Evolutionary conservation across 2,113 vertebrate species (phyloP).

Genomic region (Tyto alba): DNA sequence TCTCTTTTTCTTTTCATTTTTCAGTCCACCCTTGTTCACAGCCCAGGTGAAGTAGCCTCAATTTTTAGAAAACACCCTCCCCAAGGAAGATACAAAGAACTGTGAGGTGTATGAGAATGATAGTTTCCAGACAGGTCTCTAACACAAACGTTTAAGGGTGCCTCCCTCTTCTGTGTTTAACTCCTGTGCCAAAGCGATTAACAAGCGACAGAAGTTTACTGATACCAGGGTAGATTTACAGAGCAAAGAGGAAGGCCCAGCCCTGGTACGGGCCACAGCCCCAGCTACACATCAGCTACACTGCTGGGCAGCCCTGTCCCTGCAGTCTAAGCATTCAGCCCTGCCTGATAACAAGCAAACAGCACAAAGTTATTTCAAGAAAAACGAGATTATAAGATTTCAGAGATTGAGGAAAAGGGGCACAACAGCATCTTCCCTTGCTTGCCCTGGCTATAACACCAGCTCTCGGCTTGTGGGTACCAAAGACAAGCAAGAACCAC

Average conservation of each 20-base stretch:
- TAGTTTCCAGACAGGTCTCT: slow-evolving; percentile 15
- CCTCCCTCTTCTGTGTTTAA: background rate
- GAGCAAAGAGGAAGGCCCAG: background rate
- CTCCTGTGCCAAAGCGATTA: background rate
- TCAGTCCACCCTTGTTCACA: background rate
- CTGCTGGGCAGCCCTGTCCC: background rate
- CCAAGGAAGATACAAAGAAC: background rate
- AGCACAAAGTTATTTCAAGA: background rate
- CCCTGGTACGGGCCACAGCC: background rate
- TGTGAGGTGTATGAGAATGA: background rate
- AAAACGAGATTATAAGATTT: background rate
- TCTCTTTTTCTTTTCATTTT: background rate
- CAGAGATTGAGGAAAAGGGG: background rate
- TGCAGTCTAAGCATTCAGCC: background rate
- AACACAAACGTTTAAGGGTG: background rate
- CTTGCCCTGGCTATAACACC: background rate
- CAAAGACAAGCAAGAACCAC: background rate
- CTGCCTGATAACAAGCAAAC: background rate
- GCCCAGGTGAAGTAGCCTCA: fast-evolving
- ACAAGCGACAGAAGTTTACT: background rate
- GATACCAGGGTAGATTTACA: background rate
- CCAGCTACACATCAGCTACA: background rate
- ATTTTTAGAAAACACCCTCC: background rate
- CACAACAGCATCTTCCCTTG: background rate
- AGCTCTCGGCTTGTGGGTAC: background rate